Evolutionary conservation across 2,888 invertebrate species (phyloP).

Genomic region (Ochlodes sylvanus): DNA sequence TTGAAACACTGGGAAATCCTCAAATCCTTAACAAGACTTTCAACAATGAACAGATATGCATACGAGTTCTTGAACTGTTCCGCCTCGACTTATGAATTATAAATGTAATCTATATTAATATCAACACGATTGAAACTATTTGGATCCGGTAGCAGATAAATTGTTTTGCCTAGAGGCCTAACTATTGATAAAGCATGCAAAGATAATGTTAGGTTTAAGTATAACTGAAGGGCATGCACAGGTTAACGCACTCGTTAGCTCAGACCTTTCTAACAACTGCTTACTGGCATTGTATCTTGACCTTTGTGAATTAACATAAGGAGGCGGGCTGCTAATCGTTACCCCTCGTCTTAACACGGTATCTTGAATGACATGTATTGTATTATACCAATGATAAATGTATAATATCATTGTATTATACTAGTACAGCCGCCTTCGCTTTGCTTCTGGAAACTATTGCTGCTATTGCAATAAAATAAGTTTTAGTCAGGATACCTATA

Average conservation of each 20-base stretch:
- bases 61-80: constrained; percentile 52
- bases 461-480: no score
- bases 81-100: constrained; percentile 69
- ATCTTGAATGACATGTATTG: no score
- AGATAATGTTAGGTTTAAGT: constrained; percentile 9
- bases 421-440: no score
- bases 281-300: no score
- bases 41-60: constrained; percentile 44
- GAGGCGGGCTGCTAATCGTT: no score
- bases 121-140: constrained; percentile 67
- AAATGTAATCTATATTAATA: constrained; percentile 71
- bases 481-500: no score
- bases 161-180: constrained; percentile 56
- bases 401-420: no score
- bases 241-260: constrained; percentile 17
- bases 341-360: no score
- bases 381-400: no score
- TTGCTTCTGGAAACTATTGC: no score
- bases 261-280: no score
- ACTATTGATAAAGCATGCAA: constrained; percentile 41
- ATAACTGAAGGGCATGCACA: constrained; percentile 17
- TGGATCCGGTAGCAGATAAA: constrained; percentile 69
- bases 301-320: no score
- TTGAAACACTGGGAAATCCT: constrained; percentile 19
- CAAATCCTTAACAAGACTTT: constrained; percentile 10